These are phyloP conservation scores for Scolopax bukidnonensis DNA, from an alignment of 2,797 vertebrate genomes.

Conservation along the genomic window DNA sequence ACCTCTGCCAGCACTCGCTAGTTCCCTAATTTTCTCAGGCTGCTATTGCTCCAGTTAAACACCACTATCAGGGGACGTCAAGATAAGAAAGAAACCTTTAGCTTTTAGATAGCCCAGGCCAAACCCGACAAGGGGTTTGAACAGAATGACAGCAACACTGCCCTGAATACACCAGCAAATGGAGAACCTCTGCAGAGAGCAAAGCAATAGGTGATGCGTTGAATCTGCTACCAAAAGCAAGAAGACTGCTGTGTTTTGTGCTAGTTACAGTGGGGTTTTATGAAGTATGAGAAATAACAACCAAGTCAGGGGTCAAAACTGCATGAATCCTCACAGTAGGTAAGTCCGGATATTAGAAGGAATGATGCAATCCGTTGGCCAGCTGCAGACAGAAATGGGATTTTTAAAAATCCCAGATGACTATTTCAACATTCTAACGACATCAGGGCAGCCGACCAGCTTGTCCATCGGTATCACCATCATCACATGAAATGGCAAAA, in stretches of 20 bases:
- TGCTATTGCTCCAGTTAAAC: background rate
- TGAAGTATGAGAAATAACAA: constrained; percentile 12
- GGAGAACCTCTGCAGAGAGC: constrained; percentile 20
- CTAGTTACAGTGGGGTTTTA: constrained; percentile 29
- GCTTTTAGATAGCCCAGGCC: background rate
- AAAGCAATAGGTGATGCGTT: constrained; percentile 38
- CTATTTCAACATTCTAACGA: background rate
- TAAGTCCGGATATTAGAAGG: background rate
- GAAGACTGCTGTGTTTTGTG: constrained; percentile 56
- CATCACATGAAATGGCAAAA: background rate
- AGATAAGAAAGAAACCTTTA: constrained; percentile 6
- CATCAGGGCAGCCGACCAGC: background rate
- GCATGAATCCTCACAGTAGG: background rate
- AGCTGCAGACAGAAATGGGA: constrained; percentile 5
- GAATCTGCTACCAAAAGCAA: constrained; percentile 17
- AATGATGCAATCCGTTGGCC: background rate
- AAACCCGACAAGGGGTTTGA: background rate
- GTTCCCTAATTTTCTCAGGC: background rate
- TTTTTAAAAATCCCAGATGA: background rate
- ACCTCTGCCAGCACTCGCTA: background rate
- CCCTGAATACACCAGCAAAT: constrained; percentile 7
- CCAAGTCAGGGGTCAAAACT: constrained; percentile 39
- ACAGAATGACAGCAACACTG: background rate
- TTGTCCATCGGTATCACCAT: background rate
- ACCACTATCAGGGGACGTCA: background rate